A percentile compares a stretch with the other conserved stretches of the same genome.
Evolutionary conservation across 2,113 vertebrate species (phyloP).

Genomic region (Trochalopteron elliotii): DNA sequence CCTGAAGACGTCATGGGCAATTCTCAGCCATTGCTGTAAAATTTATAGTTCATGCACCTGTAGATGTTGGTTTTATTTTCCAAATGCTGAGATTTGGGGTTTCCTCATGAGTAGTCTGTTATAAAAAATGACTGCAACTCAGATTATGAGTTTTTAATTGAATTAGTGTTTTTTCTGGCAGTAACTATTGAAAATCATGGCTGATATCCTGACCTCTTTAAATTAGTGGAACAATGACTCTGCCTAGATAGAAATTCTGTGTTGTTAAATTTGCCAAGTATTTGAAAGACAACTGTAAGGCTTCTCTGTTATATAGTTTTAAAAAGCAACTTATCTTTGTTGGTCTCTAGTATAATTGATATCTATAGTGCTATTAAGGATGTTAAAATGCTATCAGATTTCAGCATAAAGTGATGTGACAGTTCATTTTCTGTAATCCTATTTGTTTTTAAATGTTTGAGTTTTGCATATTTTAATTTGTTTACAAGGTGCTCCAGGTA

Average conservation of each 20-base stretch:
- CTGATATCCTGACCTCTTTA: neutral
- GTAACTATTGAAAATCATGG: neutral
- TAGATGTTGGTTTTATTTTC: neutral
- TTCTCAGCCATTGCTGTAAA: neutral
- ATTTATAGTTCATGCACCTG: neutral
- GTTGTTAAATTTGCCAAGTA: neutral
- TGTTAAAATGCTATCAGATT: neutral
- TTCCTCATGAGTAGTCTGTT: neutral
- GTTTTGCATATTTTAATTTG: slow-evolving; percentile 6
- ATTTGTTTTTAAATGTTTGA: neutral
- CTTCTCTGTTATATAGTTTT: neutral
- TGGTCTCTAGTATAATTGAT: neutral
- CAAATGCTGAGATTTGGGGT: neutral
- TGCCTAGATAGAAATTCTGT: neutral
- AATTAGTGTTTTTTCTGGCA: neutral
- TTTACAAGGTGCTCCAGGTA: neutral
- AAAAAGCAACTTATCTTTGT: neutral
- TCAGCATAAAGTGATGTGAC: neutral
- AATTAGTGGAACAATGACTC: neutral
- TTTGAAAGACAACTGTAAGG: neutral
- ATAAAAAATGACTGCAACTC: neutral
- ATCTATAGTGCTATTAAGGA: neutral
- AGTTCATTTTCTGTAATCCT: neutral
- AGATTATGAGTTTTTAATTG: neutral
- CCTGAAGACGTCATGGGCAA: neutral